Conservation (phyloP, 2,797 vertebrate genomes). For the Anniella stebbinsi region DNA sequence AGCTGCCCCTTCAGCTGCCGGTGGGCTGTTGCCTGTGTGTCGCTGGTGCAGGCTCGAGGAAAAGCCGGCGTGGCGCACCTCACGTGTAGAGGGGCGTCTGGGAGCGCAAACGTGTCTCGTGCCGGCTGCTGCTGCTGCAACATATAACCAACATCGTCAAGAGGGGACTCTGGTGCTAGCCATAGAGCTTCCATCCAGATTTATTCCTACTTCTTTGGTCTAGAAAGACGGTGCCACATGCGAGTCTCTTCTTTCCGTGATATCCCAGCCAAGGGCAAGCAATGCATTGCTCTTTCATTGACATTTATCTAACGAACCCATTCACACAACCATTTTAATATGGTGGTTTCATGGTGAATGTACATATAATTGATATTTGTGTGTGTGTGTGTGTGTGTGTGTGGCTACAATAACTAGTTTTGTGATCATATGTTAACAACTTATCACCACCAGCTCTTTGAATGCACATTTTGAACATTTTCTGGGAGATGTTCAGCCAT, state of each 20-base stretch:
- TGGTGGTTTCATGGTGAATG: neutral
- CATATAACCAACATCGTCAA: too few species aligned
- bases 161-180: neutral
- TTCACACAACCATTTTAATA: neutral
- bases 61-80: too few species aligned
- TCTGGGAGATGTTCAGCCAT: neutral
- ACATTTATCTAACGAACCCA: neutral
- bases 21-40: too few species aligned
- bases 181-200: neutral
- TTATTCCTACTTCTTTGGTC: conserved; percentile 7
- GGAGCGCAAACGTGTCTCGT: too few species aligned
- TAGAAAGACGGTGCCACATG: neutral
- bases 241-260: neutral
- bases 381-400: neutral
- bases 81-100: too few species aligned
- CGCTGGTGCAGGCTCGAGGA: too few species aligned
- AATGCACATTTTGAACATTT: neutral
- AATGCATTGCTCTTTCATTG: neutral
- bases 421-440: neutral
- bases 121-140: too few species aligned
- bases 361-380: neutral
- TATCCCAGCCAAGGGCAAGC: neutral
- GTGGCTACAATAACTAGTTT: neutral
- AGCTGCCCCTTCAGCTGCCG: too few species aligned
- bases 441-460: neutral